phyloP scores from a whole-genome alignment of 2,113 vertebrate species.

The Pangasianodon hypophthalmus region DNA sequence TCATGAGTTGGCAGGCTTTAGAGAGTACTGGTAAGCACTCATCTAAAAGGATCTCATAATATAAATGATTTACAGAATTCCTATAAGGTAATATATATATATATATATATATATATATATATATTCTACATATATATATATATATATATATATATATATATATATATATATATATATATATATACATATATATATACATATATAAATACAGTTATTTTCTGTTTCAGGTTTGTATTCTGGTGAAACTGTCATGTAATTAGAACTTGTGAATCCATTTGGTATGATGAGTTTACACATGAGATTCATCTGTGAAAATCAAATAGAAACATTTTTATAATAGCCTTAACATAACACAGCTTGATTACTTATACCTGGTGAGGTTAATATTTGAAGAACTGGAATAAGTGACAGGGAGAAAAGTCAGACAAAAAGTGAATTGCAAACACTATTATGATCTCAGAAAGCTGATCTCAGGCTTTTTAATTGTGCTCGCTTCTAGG shows the following conservation, averaged over 20 bases:
- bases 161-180: no score
- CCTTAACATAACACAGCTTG: neutral
- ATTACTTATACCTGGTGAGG: neutral
- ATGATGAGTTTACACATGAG: neutral
- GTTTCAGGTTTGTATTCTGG: neutral
- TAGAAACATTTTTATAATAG: neutral
- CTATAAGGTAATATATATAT: neutral
- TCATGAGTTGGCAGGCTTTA: conserved; percentile 16
- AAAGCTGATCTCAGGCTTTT: neutral
- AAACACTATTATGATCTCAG: neutral
- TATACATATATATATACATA: no score
- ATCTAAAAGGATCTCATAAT: neutral
- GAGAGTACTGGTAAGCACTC: neutral
- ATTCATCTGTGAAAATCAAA: neutral
- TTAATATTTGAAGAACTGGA: neutral
- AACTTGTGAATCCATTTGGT: neutral
- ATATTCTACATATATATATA: no score
- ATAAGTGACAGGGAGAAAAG: neutral
- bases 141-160: no score
- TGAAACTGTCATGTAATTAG: neutral
- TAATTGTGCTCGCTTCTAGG: neutral
- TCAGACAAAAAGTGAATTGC: neutral
- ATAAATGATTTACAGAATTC: neutral
- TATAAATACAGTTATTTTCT: neutral
- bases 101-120: no score